Conservation (phyloP, 2,888 invertebrate genomes). For the Cylloceria caligata region DNA sequence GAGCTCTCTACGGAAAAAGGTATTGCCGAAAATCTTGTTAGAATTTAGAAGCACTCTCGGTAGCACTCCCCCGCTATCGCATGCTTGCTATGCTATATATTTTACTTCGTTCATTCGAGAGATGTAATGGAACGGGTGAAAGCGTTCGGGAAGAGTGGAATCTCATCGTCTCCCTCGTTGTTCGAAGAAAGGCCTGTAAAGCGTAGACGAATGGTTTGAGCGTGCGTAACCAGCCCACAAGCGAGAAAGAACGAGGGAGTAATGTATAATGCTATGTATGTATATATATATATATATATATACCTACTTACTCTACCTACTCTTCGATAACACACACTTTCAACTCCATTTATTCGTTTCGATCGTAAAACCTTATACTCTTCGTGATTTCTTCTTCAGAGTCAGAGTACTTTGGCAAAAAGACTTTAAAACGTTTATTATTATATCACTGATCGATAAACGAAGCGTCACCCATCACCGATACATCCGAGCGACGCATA, state of each 20-base stretch:
- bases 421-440: constrained; percentile 28
- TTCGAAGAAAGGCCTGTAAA: constrained; percentile 15
- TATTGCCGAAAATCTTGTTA: constrained; percentile 8
- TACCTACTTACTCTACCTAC: constrained; percentile 8
- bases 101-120: constrained; percentile 27
- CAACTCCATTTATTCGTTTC: not conserved
- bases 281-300: constrained; percentile 6
- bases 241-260: constrained; percentile 3
- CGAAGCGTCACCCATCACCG: not conserved
- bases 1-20: not conserved
- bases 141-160: constrained; percentile 38
- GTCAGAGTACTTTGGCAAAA: constrained; percentile 26
- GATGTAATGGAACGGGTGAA: constrained; percentile 61
- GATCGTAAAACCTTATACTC: constrained; percentile 15
- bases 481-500: not conserved
- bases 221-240: constrained; percentile 28
- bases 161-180: constrained; percentile 36
- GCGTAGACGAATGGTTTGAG: constrained; percentile 45
- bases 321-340: constrained; percentile 36
- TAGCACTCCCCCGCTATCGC: constrained; percentile 1
- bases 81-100: constrained; percentile 6
- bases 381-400: not conserved
- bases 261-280: constrained; percentile 8
- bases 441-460: constrained; percentile 1
- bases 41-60: constrained; percentile 27